phyloP scores from a whole-genome alignment of 2,113 vertebrate genomes.

The Myotis brandtii region DNA sequence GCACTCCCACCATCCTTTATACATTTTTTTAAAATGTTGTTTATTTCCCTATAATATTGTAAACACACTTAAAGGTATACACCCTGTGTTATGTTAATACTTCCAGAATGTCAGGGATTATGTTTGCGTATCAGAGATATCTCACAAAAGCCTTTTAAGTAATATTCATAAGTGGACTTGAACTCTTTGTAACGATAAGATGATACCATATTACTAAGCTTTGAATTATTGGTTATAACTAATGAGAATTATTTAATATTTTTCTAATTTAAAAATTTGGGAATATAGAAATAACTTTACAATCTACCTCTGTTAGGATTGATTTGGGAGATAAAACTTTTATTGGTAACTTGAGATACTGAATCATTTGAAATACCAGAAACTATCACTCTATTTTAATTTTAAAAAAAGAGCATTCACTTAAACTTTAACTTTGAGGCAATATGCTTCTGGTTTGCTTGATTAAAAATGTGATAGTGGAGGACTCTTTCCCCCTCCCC shows the following conservation, averaged over 20 bases:
- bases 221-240: background rate
- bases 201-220: background rate
- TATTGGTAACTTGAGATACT: background rate
- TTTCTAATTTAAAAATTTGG: background rate
- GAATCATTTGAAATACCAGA: background rate
- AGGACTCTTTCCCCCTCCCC: too few species aligned
- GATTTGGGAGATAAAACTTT: background rate
- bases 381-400: background rate
- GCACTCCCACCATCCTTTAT: background rate
- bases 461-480: background rate
- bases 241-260: background rate
- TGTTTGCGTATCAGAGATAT: background rate
- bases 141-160: background rate
- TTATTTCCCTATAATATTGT: background rate
- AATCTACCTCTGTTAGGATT: background rate
- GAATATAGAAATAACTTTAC: background rate
- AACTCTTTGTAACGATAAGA: background rate
- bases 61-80: background rate
- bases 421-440: background rate
- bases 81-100: background rate
- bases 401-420: background rate
- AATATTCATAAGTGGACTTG: background rate
- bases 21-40: background rate
- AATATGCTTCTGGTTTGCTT: background rate
- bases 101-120: background rate